Base-by-base conservation (phyloP, 2,888 invertebrate species). In the Luperina nickerlii region DNA sequence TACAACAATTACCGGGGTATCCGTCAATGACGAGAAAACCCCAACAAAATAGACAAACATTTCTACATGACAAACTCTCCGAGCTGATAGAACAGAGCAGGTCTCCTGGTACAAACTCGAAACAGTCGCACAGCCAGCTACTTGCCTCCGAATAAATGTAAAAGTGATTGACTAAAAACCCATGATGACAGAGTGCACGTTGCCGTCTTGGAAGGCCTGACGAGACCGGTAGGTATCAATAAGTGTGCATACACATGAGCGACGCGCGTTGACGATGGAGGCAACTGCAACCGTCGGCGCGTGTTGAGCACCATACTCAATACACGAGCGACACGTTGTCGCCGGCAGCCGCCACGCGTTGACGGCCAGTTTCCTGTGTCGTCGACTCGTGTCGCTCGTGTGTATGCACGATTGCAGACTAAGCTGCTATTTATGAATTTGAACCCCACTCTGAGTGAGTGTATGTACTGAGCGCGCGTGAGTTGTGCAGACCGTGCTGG, bases 401-500 rank as follows among this genome's bases (percentile, higher is more conserved):
- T 48, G 48, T 48, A 45, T 45, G 45, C 9, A 45, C 45, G 45
- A 45, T 20, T 51, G 51, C 54, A 8, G 0, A 20, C 20, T 54
- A 20, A 54, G 20, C 20, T 54, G 67, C n/a, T 45, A n/a, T 45
- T 9, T 27, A 48, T 27, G 11, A 20, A 69, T 15, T 8, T 51
- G 7, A 24, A 51, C 51, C 24, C 2, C 13, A 51, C 32, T 42
- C 24, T 27, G 9, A 27, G 18, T 62, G 15, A 11, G 66, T 45
- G 24, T 48, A 15, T 27, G n/a, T 65, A 27, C 13, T 20, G 54
- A 32, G 45, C 2, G 15, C 9, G 8, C 18, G 48, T 51, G 20
- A 20, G 70, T 75, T n/a, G 66, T 27, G 20, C 83, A 94, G 94
- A 0, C 79, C 84, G 11, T 79, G 84, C 67, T 95, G 95, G 95